phyloP scores from a whole-genome alignment of 2,888 invertebrate species.

The Bombylius discolor region DNA sequence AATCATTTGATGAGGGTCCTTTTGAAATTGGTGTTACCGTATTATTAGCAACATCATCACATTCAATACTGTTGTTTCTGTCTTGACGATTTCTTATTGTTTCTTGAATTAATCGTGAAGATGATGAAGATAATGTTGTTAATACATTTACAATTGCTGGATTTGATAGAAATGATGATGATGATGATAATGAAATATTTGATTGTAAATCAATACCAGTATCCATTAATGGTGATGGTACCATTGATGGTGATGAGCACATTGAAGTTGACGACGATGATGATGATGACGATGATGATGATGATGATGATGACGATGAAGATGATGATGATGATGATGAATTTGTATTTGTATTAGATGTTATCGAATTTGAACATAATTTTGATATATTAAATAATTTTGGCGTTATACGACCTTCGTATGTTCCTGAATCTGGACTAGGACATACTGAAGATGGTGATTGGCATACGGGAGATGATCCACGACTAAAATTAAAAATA shows the following conservation, averaged over 20 bases:
- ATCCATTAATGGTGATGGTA: constrained; percentile 17
- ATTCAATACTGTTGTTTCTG: neutral
- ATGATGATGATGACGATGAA: constrained; percentile 26
- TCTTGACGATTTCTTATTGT: neutral
- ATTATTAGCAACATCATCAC: neutral
- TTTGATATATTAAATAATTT: constrained; percentile 23
- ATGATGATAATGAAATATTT: constrained; percentile 12
- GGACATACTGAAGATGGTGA: constrained; percentile 36
- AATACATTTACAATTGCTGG: constrained; percentile 1
- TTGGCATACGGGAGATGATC: constrained; percentile 35
- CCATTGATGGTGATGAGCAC: constrained; percentile 28
- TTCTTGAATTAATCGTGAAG: neutral
- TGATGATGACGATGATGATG: constrained; percentile 7
- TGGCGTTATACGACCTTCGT: constrained; percentile 36
- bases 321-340: constrained; percentile 27
- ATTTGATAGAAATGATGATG: constrained; percentile 22
- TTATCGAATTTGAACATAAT: neutral
- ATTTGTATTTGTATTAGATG: neutral
- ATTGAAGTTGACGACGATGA: constrained; percentile 32
- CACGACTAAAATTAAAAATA: constrained; percentile 24
- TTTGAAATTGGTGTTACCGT: neutral
- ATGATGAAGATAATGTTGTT: neutral
- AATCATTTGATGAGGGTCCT: neutral
- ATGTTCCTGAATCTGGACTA: constrained; percentile 36
- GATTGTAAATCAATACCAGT: constrained; percentile 18